Evolutionary conservation across 2,888 invertebrate species (phyloP), one percentile per base, ranked within the genome.

Genomic region (Kryphioiulus occultus): DNA sequence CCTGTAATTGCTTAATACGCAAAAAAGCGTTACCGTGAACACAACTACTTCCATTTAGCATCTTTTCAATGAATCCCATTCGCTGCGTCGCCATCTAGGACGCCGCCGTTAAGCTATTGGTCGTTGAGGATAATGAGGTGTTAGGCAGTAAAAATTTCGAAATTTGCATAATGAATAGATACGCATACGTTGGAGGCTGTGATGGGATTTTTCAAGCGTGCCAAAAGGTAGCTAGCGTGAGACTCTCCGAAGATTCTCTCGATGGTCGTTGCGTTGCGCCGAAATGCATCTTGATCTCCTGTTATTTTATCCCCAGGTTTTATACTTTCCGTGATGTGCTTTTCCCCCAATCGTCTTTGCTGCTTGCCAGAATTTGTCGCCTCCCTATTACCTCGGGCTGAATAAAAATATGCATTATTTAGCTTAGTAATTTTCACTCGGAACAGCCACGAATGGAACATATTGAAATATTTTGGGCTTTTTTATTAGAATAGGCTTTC

Each of bases 41-140:
- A 78, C 30, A 2, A 30, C 30, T 30, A 12, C 78, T 85, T 39
- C 44, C 39, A 3, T 85, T 85, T 44, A 85, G 44, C 85, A 22
- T 85, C 85, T 85, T 39, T 85, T 85, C 85, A 85, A n/a, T 85
- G 85, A 19, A 85, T 44, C 35, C 44, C 85, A 85, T 85, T 85
- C 85, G 85, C 39, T 10, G 22, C 22, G 39, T n/a, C n/a, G 22
- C 39, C 85, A 85, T 85, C 44, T 12, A 85, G 39, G 44, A 85
- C 17, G n/a, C 44, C 39, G 35, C 85, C 22, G 39, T 39, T 85
- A 85, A 85, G 44, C 85, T 85, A 85, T 85, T 85, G 85, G 85
- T 85, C 85, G 85, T 85, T 85, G 22, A n/a, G n/a, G 39, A 85
- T 85, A 85, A 85, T 85, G 85, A 39, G 85, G 85, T 85, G 85